These are phyloP conservation scores for Hirundichthys speculiger DNA, from an alignment of 2,113 vertebrate genomes.

Conservation along the genomic window DNA sequence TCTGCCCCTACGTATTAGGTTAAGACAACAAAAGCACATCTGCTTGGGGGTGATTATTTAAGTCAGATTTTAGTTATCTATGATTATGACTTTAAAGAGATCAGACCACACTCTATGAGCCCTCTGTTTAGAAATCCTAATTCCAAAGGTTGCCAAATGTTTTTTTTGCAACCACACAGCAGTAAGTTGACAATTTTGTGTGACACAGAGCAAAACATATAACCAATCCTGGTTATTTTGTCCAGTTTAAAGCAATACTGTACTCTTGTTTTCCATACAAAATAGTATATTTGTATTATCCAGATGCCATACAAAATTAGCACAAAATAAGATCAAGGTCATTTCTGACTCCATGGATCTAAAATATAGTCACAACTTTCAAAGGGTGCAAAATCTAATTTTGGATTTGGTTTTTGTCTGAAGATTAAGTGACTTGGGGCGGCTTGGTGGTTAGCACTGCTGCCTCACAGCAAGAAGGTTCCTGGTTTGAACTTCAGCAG, in stretches of 20 bases:
- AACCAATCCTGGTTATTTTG: no score
- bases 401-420: no score
- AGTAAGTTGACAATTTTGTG: background rate
- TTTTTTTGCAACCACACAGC: background rate
- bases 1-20: no score
- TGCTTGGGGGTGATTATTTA: background rate
- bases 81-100: no score
- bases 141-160: background rate
- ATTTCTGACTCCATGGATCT: background rate
- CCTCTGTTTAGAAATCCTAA: background rate
- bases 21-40: background rate
- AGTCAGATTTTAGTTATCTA: background rate
- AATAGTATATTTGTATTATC: background rate
- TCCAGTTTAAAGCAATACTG: no score
- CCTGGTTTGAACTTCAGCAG: no score
- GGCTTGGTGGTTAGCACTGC: no score
- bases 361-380: background rate
- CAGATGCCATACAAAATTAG: background rate
- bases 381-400: background rate
- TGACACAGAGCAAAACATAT: background rate
- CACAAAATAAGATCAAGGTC: background rate
- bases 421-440: no score
- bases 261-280: no score
- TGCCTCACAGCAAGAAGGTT: no score
- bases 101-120: no score